phyloP scores from a whole-genome alignment of 2,113 vertebrate species.

The Euleptes europaea region DNA sequence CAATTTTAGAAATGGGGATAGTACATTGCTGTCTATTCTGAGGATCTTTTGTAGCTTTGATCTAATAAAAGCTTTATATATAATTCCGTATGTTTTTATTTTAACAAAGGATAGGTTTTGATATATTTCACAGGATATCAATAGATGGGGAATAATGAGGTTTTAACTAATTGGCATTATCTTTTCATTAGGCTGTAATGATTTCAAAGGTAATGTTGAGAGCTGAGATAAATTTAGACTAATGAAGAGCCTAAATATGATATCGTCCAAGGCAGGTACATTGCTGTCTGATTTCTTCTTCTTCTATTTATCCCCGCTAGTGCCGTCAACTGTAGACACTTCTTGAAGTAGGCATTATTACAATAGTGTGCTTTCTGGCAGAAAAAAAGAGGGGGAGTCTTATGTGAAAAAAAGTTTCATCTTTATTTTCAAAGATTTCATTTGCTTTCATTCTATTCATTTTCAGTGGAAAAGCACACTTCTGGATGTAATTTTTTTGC shows the following conservation, averaged over 20 bases:
- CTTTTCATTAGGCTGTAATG: constrained; percentile 54
- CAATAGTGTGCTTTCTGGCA: neutral
- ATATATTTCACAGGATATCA: neutral
- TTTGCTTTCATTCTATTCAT: too few species aligned
- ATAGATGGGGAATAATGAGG: constrained; percentile 40
- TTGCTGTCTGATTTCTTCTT: constrained; percentile 26
- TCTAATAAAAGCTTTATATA: neutral
- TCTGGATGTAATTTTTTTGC: too few species aligned
- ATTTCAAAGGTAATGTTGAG: constrained; percentile 43
- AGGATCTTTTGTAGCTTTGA: too few species aligned
- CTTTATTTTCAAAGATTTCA: neutral
- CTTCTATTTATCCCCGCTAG: constrained; percentile 29
- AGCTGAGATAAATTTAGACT: constrained; percentile 49
- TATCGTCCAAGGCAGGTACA: constrained; percentile 45
- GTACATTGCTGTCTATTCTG: too few species aligned
- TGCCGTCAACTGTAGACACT: neutral
- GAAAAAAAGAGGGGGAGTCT: neutral
- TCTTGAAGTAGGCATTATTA: neutral
- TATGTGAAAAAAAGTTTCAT: too few species aligned
- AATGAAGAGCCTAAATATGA: constrained; percentile 46
- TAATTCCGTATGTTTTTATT: constrained; percentile 24
- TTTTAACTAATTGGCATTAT: constrained; percentile 58
- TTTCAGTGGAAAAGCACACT: too few species aligned
- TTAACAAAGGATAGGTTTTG: neutral
- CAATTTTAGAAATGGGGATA: too few species aligned